Base-by-base conservation (phyloP, 2,797 vertebrate genomes). In the Xenops minutus region DNA sequence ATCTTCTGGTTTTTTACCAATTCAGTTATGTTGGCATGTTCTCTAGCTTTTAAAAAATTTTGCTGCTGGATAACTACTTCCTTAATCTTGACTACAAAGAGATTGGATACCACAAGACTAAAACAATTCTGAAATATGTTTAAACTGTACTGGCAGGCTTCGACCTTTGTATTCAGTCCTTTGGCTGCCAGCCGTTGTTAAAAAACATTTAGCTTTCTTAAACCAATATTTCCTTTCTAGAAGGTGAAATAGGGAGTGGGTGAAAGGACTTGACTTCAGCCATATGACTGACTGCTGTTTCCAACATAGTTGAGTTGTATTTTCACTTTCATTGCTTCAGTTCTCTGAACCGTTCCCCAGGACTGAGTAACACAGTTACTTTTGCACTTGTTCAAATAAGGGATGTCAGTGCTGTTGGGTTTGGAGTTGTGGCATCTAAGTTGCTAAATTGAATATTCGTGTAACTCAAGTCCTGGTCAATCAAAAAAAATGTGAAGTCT, bases 181-280 rank as follows among this genome's bases (percentile, higher is more conserved):
- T 46, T 62, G 21, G 16, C 27, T 85, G 58, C n/a, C 36, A 37
- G 2, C 0, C 2, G 7, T 56, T 4, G 14, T 68, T 30, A 18
- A 11, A 20, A 62, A 39, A 26, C 12, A 32, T 6, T 58, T 55
- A 30, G 5, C 26, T 84, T 73, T 34, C 32, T 64, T 80, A 61
- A 61, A 63, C 17, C 11, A 44, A 0, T 43, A 43, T 11, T 22
- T 83, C 4, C 1, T 68, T 11, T 52, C 0, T 4, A n/a, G 10
- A 44, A 61, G 30, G 51, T 79, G 21, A 9, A 19, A 18, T 24
- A 48, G 17, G 3, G 9, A 24, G 22, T 82, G 9, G 9, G 7
- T 4, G 2, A 11, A 78, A 59, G 11, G 41, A 13, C 14, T 54
- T 75, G 18, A 43, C 21, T 67, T 79, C 15, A 54, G 12, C 48